Percentiles rank a stretch among this genome's conserved stretches.
Conservation (phyloP, 2,888 invertebrate genomes). For the Cantharis rufa region DNA sequence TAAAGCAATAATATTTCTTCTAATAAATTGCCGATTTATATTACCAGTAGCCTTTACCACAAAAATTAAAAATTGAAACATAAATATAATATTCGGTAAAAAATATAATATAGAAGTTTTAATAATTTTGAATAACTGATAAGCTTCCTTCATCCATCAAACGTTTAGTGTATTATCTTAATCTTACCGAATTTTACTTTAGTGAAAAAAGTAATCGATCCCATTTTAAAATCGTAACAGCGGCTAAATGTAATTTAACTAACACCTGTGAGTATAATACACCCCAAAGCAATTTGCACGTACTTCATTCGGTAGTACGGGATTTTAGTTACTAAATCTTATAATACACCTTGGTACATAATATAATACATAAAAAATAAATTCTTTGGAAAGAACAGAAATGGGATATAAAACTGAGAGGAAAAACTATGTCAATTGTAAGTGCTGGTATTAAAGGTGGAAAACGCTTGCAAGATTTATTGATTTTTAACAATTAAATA, state of each 20-base stretch:
- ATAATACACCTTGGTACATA: not conserved
- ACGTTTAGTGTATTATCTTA: not conserved
- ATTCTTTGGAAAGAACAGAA: not conserved
- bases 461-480: not conserved
- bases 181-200: not conserved
- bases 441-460: not conserved
- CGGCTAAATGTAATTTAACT: not conserved
- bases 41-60: no score
- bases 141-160: not conserved
- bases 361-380: not conserved
- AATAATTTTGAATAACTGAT: not conserved
- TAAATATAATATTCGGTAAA: no score
- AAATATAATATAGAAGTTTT: no score
- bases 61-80: no score
- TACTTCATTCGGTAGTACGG: not conserved
- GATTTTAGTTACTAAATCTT: not conserved
- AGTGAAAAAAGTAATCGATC: not conserved
- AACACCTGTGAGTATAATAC: not conserved
- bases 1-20: no score
- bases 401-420: not conserved
- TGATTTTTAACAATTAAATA: not conserved
- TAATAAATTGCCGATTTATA: no score
- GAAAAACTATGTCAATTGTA: not conserved
- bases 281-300: not conserved
- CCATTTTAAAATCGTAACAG: not conserved